These are phyloP conservation scores for Diacarnus erythraeanus DNA, from an alignment of 37 sponge, comb jelly and placozoan species.

Conservation along the genomic window DNA sequence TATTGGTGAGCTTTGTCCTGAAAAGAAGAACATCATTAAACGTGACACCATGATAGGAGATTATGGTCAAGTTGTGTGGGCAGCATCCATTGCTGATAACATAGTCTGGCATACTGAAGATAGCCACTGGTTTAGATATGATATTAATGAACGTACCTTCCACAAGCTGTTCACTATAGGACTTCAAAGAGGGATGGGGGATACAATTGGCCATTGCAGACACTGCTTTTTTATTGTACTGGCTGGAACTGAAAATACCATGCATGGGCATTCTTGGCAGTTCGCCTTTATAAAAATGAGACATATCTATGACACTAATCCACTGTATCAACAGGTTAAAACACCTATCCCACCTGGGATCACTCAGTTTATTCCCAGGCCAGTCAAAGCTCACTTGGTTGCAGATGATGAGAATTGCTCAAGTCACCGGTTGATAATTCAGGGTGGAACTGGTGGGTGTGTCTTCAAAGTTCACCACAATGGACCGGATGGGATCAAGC, in stretches of 20 bases:
- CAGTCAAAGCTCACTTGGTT: conserved; percentile 26
- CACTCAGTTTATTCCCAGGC: conserved; percentile 43
- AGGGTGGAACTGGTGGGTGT: conserved; percentile 47
- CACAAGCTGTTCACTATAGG: not conserved
- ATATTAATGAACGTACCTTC: conserved; percentile 4
- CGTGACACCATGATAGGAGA: conserved; percentile 16
- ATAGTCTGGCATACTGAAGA: conserved; percentile 27
- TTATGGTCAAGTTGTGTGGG: conserved; percentile 20
- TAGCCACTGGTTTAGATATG: conserved; percentile 21
- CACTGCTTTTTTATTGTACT: conserved; percentile 34
- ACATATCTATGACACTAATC: not conserved
- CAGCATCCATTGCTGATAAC: not conserved
- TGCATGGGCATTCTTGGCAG: conserved; percentile 35
- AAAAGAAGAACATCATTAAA: conserved; percentile 15
- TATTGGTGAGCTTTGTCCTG: conserved; percentile 40
- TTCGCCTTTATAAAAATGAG: conserved; percentile 19
- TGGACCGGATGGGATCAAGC: conserved; percentile 9
- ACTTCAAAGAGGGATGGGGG: not conserved
- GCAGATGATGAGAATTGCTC: conserved; percentile 12
- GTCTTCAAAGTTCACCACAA: conserved; percentile 23
- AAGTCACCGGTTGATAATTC: conserved; percentile 20
- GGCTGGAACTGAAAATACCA: conserved; percentile 27
- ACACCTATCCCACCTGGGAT: conserved; percentile 32
- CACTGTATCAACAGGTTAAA: not conserved
- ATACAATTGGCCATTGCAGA: conserved; percentile 20